Evolutionary conservation across 2,888 invertebrate genomes (phyloP), one percentile per base, ranked within the genome.

Genomic region (Hirtodrosophila histrioides): DNA sequence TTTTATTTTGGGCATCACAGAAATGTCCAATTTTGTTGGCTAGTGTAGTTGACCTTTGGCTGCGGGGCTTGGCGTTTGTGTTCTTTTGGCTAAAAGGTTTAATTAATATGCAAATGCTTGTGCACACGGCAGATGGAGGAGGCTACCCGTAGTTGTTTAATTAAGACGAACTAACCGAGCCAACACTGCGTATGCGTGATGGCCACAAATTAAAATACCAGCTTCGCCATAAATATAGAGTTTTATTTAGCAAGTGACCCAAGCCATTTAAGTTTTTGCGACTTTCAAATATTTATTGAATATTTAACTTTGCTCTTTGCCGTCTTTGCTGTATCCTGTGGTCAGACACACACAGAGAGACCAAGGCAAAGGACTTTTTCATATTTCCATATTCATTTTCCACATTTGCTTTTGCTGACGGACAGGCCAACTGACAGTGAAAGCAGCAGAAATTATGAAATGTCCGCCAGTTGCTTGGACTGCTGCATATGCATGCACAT

Each of bases 81-180:
- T 65, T 54, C 49, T 61, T 54, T 54, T 53, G 62, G 51, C 66
- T 67, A 70, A 73, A 79, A 83, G 80, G 84, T 79, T 88, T 88
- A 83, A 88, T 83, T 83, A 83, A 86, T 88, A 83, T 83, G 82
- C 80, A 86, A 83, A 83, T 88, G 67, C 67, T 68, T 76, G 49
- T 41, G 58, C 36, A 39, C 57, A 64, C 53, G 58, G 44, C 41
- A 46, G 35, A 50, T 29, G 56, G 41, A 29, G 35, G 36, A 23
- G n/a, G 9, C 17, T 31, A 44, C 40, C 54, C 44, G 31, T 17
- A 17, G 51, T 40, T 56, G 57, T 60, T 71, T 76, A 74, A 74
- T 74, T 74, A 74, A 77, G 74, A 74, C 55, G 49, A 62, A 50
- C 37, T 33, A 48, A 41, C 37, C 48, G 33, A 33, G 5, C 24